Percentiles rank a stretch among this genome's conserved stretches.
phyloP scores from a whole-genome alignment of 2,797 vertebrate genomes.

The Phoebastria nigripes region DNA sequence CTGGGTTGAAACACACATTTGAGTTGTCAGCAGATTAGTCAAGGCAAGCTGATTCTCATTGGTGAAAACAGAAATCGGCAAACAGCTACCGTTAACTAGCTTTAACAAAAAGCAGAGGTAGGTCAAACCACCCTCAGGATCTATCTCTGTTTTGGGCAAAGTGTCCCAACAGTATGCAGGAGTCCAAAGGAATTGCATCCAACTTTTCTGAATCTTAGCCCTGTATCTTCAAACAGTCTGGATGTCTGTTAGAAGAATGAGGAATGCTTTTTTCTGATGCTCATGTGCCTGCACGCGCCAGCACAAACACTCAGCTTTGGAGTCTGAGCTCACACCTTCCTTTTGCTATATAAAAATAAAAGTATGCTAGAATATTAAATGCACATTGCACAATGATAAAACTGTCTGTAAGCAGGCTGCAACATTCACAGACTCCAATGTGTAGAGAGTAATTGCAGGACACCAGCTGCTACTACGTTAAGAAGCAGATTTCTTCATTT shows the following conservation, averaged over 20 bases:
- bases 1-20: not conserved
- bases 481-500: constrained; percentile 17
- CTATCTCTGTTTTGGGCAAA: not conserved
- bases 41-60: not conserved
- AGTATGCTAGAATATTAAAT: constrained; percentile 19
- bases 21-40: not conserved
- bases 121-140: not conserved
- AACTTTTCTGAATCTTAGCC: not conserved
- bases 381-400: not conserved
- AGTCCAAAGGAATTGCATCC: not conserved
- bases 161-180: not conserved
- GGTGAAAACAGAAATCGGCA: not conserved
- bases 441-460: constrained; percentile 24
- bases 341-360: constrained; percentile 8
- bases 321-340: not conserved
- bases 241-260: not conserved
- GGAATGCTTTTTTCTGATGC: not conserved
- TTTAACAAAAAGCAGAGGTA: not conserved
- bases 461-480: constrained; percentile 34
- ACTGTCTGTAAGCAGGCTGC: not conserved
- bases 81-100: not conserved
- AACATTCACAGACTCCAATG: not conserved
- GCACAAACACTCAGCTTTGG: not conserved
- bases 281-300: not conserved
- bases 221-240: not conserved